Evolutionary conservation across 2,113 vertebrate genomes (phyloP).

Genomic region (Heteronetta atricapilla): DNA sequence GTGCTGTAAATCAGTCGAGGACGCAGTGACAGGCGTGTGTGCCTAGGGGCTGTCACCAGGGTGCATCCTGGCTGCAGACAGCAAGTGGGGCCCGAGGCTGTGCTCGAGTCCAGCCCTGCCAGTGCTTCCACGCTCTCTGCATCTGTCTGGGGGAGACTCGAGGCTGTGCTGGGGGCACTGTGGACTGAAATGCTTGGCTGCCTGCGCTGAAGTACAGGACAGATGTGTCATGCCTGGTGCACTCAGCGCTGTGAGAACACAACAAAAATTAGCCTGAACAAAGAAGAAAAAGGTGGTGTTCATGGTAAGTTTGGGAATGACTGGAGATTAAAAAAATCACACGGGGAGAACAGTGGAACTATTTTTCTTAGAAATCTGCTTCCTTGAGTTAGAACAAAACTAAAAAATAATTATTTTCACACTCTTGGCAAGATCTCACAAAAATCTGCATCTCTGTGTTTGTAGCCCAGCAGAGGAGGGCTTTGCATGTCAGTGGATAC

Average conservation of each 20-base stretch:
- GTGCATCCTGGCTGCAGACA: neutral
- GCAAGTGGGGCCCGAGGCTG: neutral
- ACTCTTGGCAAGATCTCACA: neutral
- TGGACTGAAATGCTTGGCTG: too few relatives aligned
- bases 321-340: neutral
- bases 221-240: neutral
- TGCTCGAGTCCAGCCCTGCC: neutral
- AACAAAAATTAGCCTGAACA: neutral
- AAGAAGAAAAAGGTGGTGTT: neutral
- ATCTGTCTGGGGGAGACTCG: too few relatives aligned
- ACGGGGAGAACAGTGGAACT: neutral
- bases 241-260: neutral
- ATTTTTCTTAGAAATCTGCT: neutral
- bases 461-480: neutral
- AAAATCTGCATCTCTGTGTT: neutral
- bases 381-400: neutral
- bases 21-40: neutral
- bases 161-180: neutral
- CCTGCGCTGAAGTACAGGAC: neutral
- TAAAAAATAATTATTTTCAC: neutral
- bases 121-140: neutral
- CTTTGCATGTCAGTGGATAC: fast-evolving
- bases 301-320: neutral
- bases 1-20: neutral
- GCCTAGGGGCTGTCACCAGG: neutral